These are phyloP conservation scores for Odontocolon sp. DNA, from an alignment of 2,888 invertebrate genomes.

Conservation along the genomic window DNA sequence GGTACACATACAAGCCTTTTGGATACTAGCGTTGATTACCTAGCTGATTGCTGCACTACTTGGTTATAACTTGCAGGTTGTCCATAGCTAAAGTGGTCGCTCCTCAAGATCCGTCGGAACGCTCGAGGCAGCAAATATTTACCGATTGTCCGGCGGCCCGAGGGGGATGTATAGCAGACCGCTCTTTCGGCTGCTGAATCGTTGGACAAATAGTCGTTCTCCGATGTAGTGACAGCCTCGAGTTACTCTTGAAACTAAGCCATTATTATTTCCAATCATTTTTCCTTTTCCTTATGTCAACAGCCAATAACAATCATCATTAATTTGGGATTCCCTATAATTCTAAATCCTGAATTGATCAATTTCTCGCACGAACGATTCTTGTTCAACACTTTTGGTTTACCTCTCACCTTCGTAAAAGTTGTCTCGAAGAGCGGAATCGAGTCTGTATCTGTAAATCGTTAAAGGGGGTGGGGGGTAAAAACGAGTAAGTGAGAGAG, in stretches of 20 bases:
- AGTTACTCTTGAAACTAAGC: neutral
- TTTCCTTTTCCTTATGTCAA: too few species aligned
- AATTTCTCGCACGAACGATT: neutral
- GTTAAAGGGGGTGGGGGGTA: neutral
- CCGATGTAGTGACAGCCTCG: conserved; percentile 20
- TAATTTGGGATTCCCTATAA: too few species aligned
- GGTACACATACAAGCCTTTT: conserved; percentile 10
- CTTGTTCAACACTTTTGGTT: neutral
- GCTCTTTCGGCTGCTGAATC: conserved; percentile 12
- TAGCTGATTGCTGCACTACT: conserved; percentile 36
- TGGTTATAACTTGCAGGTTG: conserved; percentile 21
- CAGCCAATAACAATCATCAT: too few species aligned
- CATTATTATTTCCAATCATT: neutral
- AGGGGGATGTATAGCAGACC: neutral
- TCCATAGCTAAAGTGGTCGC: neutral
- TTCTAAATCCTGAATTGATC: too few species aligned
- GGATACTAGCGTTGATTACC: conserved; percentile 31
- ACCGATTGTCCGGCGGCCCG: conserved; percentile 28
- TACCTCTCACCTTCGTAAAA: conserved; percentile 26
- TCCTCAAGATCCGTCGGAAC: neutral
- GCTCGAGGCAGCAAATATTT: conserved; percentile 26
- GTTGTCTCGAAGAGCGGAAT: conserved; percentile 29
- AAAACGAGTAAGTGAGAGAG: conserved; percentile 27
- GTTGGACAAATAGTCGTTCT: conserved; percentile 15
- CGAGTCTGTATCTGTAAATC: neutral